Percentiles rank a stretch among this genome's conserved stretches.
phyloP scores from a whole-genome alignment of 2,888 invertebrate genomes.

The Oxycera nigricornis region DNA sequence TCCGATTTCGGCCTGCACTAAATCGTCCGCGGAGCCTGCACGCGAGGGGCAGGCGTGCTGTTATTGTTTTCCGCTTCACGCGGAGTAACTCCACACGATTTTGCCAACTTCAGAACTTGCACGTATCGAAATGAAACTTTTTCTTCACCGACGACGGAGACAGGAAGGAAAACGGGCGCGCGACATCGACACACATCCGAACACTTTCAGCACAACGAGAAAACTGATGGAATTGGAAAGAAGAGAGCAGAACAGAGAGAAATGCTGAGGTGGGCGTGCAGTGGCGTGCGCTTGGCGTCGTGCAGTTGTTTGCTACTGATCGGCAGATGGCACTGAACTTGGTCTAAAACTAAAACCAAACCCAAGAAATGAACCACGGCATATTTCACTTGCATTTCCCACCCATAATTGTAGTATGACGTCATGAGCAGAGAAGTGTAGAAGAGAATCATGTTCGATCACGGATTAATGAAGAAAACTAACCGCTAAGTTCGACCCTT shows the following conservation, averaged over 20 bases:
- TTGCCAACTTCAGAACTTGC: background rate
- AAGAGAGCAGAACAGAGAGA: constrained; percentile 24
- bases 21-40: background rate
- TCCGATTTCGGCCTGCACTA: background rate
- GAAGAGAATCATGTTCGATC: too few relatives aligned
- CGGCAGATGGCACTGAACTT: background rate
- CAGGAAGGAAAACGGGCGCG: background rate
- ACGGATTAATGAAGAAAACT: too few relatives aligned
- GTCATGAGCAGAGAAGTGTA: too few relatives aligned
- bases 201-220: constrained; percentile 27
- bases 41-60: background rate
- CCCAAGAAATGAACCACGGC: too few relatives aligned
- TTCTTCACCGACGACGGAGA: constrained; percentile 18
- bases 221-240: constrained; percentile 25
- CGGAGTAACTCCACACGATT: background rate
- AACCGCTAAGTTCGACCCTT: too few relatives aligned
- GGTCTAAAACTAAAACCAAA: too few relatives aligned
- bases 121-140: constrained; percentile 20
- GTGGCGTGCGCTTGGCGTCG: constrained; percentile 18
- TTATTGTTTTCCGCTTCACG: background rate
- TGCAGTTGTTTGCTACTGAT: background rate
- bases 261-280: background rate
- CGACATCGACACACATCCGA: constrained; percentile 12
- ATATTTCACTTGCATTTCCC: too few relatives aligned
- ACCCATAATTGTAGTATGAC: too few relatives aligned